Percentiles rank a stretch among this genome's conserved stretches.
Evolutionary conservation across 1,140 invertebrate species (phyloP).

Genomic region (Diabrotica undecimpunctata): DNA sequence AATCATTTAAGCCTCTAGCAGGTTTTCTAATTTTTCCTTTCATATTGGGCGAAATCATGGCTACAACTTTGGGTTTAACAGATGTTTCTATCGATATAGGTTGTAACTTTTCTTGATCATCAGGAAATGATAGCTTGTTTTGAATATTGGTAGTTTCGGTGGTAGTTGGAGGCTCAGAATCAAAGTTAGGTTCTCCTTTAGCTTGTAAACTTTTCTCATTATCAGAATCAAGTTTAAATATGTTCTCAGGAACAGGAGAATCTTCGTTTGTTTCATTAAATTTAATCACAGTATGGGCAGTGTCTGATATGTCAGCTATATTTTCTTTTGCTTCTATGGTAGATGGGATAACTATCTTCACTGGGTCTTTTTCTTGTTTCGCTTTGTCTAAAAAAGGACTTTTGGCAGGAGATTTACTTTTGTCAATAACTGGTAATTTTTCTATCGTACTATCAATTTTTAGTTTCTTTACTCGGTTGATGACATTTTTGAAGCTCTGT

Average conservation of each 20-base stretch:
- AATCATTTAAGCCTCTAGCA: conserved; percentile 49
- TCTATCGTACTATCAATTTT: conserved; percentile 24
- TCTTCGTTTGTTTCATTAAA: conserved; percentile 25
- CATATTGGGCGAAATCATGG: conserved; percentile 33
- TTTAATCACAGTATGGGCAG: conserved; percentile 28
- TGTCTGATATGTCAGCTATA: conserved; percentile 17
- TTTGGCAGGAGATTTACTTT: neutral
- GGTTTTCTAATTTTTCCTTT: conserved; percentile 47
- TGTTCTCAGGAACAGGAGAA: conserved; percentile 29
- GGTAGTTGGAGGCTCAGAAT: neutral
- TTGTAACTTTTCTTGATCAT: conserved; percentile 8
- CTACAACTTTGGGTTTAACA: conserved; percentile 24
- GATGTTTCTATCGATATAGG: conserved; percentile 27
- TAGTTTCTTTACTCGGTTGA: conserved; percentile 32
- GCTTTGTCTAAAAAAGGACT: conserved; percentile 40
- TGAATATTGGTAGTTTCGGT: neutral
- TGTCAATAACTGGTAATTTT: neutral
- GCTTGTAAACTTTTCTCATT: conserved; percentile 33
- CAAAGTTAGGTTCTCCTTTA: conserved; percentile 26
- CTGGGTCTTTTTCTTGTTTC: conserved; percentile 20
- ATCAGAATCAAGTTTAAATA: conserved; percentile 31
- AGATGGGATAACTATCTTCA: conserved; percentile 20
- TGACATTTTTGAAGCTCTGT: conserved; percentile 28
- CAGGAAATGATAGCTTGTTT: neutral
- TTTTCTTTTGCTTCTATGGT: conserved; percentile 30